These are phyloP conservation scores for Cynocephalus volans DNA, from an alignment of 2,113 vertebrate genomes.

Conservation along the genomic window DNA sequence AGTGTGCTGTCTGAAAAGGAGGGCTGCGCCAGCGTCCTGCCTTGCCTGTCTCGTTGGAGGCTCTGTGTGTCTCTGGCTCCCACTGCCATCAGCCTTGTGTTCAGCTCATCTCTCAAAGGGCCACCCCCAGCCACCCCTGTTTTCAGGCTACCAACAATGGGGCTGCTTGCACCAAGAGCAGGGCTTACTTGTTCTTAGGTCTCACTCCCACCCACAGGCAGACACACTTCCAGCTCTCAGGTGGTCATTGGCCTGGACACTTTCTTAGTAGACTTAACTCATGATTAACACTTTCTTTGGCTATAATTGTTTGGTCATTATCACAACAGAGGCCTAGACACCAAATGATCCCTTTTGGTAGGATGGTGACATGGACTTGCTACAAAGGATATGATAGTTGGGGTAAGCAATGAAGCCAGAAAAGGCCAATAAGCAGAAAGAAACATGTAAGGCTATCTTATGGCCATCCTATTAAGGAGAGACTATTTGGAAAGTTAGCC, in stretches of 20 bases:
- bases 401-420: background rate
- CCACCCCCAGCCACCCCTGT: fast-evolving
- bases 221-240: fast-evolving
- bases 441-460: background rate
- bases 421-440: background rate
- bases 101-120: background rate
- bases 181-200: fast-evolving
- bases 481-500: background rate
- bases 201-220: background rate
- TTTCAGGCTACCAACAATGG: background rate
- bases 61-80: background rate
- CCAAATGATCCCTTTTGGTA: background rate
- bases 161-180: background rate
- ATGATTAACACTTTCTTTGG: fast-evolving
- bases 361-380: background rate
- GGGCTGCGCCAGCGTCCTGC: no score
- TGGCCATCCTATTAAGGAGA: background rate
- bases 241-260: background rate
- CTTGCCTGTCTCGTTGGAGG: background rate
- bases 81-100: background rate
- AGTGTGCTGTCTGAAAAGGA: background rate
- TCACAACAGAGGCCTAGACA: background rate
- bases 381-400: background rate
- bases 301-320: background rate
- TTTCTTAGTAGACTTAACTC: background rate